Evolutionary conservation across 92 coral and sea anemone genomes (phyloP).

Genomic region (Parazoanthus darwini): DNA sequence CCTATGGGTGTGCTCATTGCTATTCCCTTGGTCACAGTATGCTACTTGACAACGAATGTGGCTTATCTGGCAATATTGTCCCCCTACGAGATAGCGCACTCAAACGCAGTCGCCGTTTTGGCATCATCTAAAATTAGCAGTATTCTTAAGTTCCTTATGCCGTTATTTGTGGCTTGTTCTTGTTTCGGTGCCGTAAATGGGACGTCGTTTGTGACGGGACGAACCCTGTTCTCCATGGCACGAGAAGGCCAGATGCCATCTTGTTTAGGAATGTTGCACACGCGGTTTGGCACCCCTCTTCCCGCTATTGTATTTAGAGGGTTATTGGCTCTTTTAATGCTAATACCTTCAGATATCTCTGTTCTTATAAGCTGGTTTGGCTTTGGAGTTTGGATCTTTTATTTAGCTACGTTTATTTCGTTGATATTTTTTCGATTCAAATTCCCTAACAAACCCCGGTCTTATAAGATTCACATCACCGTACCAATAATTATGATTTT

Average conservation of each 20-base stretch:
- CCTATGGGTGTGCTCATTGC: constrained; percentile 57
- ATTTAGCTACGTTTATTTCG: constrained; percentile 50
- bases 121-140: constrained; percentile 28
- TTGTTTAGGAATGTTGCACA: constrained; percentile 47
- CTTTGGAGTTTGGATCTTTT: constrained; percentile 53
- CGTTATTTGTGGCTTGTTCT: constrained; percentile 54
- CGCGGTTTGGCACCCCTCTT: constrained; percentile 50
- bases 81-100: constrained; percentile 40
- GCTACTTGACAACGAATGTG: constrained; percentile 52
- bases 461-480: constrained; percentile 46
- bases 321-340: constrained; percentile 51
- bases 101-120: constrained; percentile 57
- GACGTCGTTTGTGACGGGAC: constrained; percentile 37
- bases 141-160: constrained; percentile 41
- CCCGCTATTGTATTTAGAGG: constrained; percentile 54
- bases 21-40: constrained; percentile 53
- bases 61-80: constrained; percentile 55
- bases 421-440: constrained; percentile 51
- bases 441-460: constrained; percentile 50
- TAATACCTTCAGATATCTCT: constrained; percentile 49
- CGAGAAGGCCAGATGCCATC: constrained; percentile 60
- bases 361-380: constrained; percentile 47
- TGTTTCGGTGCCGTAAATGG: constrained; percentile 55
- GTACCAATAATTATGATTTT: constrained; percentile 47
- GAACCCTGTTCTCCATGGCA: constrained; percentile 58